phyloP scores from a whole-genome alignment of 2,888 invertebrate species.

The Cosmorhoe ocellata region DNA sequence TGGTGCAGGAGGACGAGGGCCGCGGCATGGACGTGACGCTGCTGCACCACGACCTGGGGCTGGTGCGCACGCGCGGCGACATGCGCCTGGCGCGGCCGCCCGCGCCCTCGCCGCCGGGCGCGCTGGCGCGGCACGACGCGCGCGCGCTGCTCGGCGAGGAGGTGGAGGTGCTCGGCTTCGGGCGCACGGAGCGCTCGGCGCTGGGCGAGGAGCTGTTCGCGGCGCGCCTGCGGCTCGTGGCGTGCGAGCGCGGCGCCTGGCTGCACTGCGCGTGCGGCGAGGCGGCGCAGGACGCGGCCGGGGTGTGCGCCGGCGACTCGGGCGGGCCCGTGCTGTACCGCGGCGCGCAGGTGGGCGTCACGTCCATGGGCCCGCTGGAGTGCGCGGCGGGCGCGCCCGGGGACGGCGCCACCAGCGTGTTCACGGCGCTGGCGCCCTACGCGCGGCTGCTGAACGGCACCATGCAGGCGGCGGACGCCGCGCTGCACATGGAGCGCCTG shows the following conservation, averaged over 20 bases:
- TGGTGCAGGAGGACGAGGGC: conserved; percentile 55
- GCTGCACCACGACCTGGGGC: conserved; percentile 70
- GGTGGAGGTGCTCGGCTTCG: conserved; percentile 64
- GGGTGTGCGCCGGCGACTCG: conserved; percentile 72
- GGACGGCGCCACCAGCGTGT: conserved; percentile 55
- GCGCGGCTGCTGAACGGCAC: conserved; percentile 58
- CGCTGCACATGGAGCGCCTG: conserved; percentile 44
- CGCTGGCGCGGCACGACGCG: conserved; percentile 43
- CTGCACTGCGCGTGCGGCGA: conserved; percentile 56
- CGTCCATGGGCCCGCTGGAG: conserved; percentile 27
- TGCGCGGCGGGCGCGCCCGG: conserved; percentile 20
- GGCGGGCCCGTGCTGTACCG: conserved; percentile 63
- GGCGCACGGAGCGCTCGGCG: conserved; percentile 53
- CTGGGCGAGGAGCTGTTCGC: conserved; percentile 57
- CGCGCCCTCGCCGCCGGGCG: conserved; percentile 24
- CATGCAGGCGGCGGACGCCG: conserved; percentile 48
- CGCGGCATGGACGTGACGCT: conserved; percentile 59
- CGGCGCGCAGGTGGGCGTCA: conserved; percentile 45
- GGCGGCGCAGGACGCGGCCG: conserved; percentile 32
- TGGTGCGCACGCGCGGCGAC: conserved; percentile 55
- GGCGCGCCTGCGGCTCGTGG: conserved; percentile 51
- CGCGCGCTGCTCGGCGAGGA: conserved; percentile 41
- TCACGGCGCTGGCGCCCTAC: conserved; percentile 61
- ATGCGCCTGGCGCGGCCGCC: conserved; percentile 46
- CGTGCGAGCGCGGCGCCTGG: conserved; percentile 58